Conservation (phyloP, 2,888 invertebrate genomes). For the Machimus atricapillus region DNA sequence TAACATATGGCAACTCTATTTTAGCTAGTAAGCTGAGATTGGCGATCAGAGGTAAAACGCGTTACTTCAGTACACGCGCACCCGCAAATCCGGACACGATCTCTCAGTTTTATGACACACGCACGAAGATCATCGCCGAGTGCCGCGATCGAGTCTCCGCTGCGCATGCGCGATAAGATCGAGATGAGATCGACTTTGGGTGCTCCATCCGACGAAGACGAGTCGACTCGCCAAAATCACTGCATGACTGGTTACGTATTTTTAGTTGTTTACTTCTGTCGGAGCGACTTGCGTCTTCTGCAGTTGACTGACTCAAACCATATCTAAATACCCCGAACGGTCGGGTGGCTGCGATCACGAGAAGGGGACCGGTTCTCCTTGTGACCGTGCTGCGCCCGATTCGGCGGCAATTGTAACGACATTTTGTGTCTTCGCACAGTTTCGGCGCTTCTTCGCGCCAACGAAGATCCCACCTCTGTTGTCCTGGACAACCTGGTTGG, state of each 20-base stretch:
- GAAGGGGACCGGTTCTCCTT: background rate
- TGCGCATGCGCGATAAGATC: background rate
- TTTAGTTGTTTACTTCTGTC: background rate
- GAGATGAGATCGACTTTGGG: background rate
- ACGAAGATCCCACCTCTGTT: background rate
- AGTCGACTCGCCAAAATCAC: background rate
- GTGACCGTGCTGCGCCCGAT: background rate
- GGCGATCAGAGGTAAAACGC: background rate
- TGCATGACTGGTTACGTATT: background rate
- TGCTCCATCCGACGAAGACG: background rate
- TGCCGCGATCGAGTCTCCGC: background rate
- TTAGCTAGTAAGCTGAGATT: background rate
- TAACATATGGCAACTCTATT: background rate
- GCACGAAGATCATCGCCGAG: background rate
- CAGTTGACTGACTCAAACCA: background rate
- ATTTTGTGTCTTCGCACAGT: background rate
- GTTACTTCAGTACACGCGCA: background rate
- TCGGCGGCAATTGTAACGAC: background rate
- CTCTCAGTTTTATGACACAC: background rate
- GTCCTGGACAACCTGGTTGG: background rate
- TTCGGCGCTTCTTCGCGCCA: background rate
- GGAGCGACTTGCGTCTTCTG: background rate
- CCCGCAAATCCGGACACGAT: background rate
- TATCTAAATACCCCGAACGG: background rate
- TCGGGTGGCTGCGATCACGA: background rate